Evolutionary conservation across 2,113 vertebrate species (phyloP), one percentile per base, ranked within the genome.

Genomic region (Caretta caretta): DNA sequence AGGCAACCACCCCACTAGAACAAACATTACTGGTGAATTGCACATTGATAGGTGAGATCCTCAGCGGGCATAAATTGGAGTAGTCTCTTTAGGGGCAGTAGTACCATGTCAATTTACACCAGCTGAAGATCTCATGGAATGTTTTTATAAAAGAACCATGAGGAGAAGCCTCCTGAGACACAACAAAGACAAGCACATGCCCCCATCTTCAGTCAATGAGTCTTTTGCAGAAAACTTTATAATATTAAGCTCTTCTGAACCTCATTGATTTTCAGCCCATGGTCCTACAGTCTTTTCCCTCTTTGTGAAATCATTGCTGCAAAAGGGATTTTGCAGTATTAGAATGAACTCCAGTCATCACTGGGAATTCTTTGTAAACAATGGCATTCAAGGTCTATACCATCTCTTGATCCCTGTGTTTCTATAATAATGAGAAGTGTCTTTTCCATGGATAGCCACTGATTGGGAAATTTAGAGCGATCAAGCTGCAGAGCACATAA

Each of bases 351-450:
- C 53, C 57, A 97, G 96, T 95, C 95, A 92, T 96, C 89, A n/a
- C 76, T 97, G 94, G 95, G 92, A 96, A 93, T 94, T 93, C 94
- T 96, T 95, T 97, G 96, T 97, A 97, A 96, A 97, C 93, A 96
- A 94, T 97, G 95, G 93, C 96, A 94, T 97, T 92, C 29, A 1
- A 69, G 84, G 59, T 82, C 76, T 94, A 87, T 51, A 35, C 42
- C 42, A 90, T 92, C 83, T 56, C 89, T 38, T 72, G 35, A 38
- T 38, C n/a, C 2, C 35, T 96, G 91, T 92, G 92, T 96, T 97
- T 96, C 91, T 96, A 93, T 35, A 95, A 82, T 97, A 95, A 96
- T 89, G 90, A 90, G 91, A 97, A 96, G 96, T 91, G 91, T 24
- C 25, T 48, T 78, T 48, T 78, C 75, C 72, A 24, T 19, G 88